A percentile compares a stretch with the other conserved stretches of the same genome.
Evolutionary conservation across 2,888 invertebrate genomes (phyloP).

Genomic region (Scaptodrosophila latifasciaeformis): DNA sequence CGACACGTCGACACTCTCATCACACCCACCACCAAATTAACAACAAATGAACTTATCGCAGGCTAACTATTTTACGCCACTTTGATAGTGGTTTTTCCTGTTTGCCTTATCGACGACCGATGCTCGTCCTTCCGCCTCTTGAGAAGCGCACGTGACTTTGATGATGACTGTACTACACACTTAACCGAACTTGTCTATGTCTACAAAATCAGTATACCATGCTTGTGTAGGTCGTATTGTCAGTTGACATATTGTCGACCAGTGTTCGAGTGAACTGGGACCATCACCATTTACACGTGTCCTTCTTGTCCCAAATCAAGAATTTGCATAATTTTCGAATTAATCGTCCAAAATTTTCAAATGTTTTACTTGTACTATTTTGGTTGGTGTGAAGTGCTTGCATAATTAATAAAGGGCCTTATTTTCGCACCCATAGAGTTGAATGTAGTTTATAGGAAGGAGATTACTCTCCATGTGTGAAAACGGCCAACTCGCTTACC

Average conservation of each 20-base stretch:
- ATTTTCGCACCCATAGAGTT: conserved; percentile 38
- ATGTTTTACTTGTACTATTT: conserved; percentile 33
- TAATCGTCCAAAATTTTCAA: conserved; percentile 63
- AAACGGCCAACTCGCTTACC: conserved; percentile 27
- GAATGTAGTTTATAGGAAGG: too few relatives aligned
- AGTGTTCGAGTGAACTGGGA: conserved; percentile 25
- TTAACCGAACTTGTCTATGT: too few relatives aligned
- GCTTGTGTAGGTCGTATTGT: conserved; percentile 31
- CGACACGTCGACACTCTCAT: too few relatives aligned
- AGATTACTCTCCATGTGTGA: conserved; percentile 24
- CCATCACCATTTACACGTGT: conserved; percentile 66
- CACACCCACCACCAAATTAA: conserved; percentile 54
- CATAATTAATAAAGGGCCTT: conserved; percentile 60
- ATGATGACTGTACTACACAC: conserved; percentile 40
- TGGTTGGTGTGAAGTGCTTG: too few relatives aligned
- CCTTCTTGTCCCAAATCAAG: conserved; percentile 17
- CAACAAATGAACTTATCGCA: conserved; percentile 64
- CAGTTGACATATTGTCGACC: conserved; percentile 70
- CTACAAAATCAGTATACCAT: not conserved
- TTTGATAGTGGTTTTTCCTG: conserved; percentile 66
- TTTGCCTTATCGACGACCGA: conserved; percentile 43
- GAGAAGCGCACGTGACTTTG: conserved; percentile 57
- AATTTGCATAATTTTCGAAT: conserved; percentile 73
- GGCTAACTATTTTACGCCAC: conserved; percentile 62
- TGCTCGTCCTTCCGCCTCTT: conserved; percentile 11